Evolutionary conservation across 2,113 vertebrate species (phyloP).

Genomic region (Tautogolabrus adspersus): DNA sequence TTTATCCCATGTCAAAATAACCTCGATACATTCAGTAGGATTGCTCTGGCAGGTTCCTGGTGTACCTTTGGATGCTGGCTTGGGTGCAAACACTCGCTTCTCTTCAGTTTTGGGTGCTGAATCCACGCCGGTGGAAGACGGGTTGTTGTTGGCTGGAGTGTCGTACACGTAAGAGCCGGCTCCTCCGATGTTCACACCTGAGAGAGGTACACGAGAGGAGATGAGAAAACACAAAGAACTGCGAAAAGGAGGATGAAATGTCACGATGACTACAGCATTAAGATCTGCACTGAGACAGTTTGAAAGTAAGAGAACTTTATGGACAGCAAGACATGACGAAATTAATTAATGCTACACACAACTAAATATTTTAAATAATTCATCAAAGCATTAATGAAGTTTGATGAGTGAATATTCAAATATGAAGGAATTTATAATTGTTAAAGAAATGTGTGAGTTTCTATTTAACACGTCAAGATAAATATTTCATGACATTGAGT

Average conservation of each 20-base stretch:
- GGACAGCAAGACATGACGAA: too few species aligned
- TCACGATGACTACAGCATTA: background rate
- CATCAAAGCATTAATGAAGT: too few species aligned
- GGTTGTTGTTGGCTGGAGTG: slow-evolving; percentile 82
- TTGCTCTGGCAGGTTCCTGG: background rate
- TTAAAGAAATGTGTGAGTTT: too few species aligned
- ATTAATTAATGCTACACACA: too few species aligned
- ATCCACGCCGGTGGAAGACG: slow-evolving; percentile 82
- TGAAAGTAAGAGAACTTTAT: too few species aligned
- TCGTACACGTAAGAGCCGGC: slow-evolving; percentile 96
- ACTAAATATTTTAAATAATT: too few species aligned
- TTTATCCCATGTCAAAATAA: background rate
- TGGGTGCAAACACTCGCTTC: slow-evolving; percentile 82
- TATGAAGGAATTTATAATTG: too few species aligned
- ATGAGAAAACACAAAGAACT: too few species aligned
- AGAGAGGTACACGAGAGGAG: background rate
- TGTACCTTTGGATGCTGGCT: slow-evolving; percentile 91
- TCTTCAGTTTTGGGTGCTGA: slow-evolving; percentile 84
- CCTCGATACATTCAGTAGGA: background rate
- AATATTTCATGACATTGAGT: too few species aligned
- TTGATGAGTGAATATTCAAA: too few species aligned
- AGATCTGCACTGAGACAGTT: too few species aligned
- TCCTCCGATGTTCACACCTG: slow-evolving; percentile 96
- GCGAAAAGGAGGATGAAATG: background rate
- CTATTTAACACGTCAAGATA: too few species aligned